Conservation (phyloP, 2,888 invertebrate genomes). For the Biston stratarius region DNA sequence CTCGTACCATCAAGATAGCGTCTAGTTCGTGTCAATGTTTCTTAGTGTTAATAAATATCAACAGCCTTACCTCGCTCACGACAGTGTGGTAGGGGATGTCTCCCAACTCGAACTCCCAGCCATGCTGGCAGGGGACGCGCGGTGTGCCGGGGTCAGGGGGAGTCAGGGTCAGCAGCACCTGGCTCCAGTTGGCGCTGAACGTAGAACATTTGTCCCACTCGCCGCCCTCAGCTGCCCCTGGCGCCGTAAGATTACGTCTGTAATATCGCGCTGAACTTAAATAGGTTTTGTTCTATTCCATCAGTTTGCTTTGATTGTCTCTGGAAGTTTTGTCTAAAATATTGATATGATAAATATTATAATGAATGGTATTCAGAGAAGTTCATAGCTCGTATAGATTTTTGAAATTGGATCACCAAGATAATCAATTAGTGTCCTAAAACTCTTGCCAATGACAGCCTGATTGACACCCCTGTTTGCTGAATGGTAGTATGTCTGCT, state of each 20-base stretch:
- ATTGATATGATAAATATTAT: no score
- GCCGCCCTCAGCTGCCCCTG: constrained; percentile 54
- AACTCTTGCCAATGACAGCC: no score
- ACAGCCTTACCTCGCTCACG: constrained; percentile 70
- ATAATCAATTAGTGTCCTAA: no score
- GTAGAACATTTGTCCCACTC: constrained; percentile 73
- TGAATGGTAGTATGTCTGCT: no score
- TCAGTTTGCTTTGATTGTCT: neutral
- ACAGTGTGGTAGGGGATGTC: constrained; percentile 80
- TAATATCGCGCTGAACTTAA: constrained; percentile 40
- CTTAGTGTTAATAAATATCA: neutral
- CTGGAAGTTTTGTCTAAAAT: no score
- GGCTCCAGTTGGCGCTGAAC: constrained; percentile 74
- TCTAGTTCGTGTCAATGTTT: no score
- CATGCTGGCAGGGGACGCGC: constrained; percentile 63
- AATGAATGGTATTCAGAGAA: no score
- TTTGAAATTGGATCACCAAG: no score
- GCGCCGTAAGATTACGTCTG: constrained; percentile 75
- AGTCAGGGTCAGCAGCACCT: constrained; percentile 66
- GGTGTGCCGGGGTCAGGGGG: constrained; percentile 65
- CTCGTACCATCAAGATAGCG: no score
- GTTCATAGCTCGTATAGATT: no score
- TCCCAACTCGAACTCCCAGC: constrained; percentile 76
- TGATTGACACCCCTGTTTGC: no score
- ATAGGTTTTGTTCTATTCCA: constrained; percentile 16